These are phyloP conservation scores for Colletes gigas DNA, from an alignment of 1,140 invertebrate genomes.

Conservation along the genomic window DNA sequence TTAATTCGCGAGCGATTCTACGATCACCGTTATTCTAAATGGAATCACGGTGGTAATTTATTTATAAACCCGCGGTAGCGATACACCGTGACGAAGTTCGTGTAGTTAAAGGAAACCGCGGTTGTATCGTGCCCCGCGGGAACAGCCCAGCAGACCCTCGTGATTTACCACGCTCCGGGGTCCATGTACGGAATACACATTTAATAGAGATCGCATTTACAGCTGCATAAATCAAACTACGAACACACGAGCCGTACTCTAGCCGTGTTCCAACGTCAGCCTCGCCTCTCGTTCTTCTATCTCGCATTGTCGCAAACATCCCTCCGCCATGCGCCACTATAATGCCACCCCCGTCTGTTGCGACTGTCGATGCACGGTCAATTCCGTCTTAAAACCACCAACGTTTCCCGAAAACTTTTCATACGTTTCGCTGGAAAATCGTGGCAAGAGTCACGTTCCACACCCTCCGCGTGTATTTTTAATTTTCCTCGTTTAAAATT, in stretches of 20 bases:
- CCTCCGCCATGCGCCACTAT: not conserved
- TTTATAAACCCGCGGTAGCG: constrained; percentile 23
- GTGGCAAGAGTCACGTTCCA: too few species aligned
- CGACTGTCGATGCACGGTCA: not conserved
- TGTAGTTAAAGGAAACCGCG: constrained; percentile 24
- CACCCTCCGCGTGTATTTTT: too few species aligned
- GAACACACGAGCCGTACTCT: not conserved
- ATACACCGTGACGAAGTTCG: constrained; percentile 39
- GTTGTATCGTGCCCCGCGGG: constrained; percentile 29
- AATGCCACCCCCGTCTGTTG: not conserved
- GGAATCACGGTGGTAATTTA: constrained; percentile 43
- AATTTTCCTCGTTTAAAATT: not conserved
- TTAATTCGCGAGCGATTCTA: too few species aligned
- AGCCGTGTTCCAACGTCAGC: constrained; percentile 1
- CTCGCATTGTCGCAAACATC: not conserved
- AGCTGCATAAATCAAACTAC: constrained; percentile 46
- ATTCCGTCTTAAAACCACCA: not conserved
- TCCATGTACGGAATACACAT: constrained; percentile 33
- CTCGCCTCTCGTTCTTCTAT: not conserved
- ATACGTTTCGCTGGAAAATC: too few species aligned
- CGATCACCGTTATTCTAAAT: not conserved
- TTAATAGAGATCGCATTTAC: constrained; percentile 59
- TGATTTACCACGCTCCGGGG: constrained; percentile 39
- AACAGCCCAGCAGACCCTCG: constrained; percentile 9
- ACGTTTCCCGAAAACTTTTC: too few species aligned